Evolutionary conservation across 2,797 vertebrate species (phyloP).

Genomic region (Dipus sagitta): DNA sequence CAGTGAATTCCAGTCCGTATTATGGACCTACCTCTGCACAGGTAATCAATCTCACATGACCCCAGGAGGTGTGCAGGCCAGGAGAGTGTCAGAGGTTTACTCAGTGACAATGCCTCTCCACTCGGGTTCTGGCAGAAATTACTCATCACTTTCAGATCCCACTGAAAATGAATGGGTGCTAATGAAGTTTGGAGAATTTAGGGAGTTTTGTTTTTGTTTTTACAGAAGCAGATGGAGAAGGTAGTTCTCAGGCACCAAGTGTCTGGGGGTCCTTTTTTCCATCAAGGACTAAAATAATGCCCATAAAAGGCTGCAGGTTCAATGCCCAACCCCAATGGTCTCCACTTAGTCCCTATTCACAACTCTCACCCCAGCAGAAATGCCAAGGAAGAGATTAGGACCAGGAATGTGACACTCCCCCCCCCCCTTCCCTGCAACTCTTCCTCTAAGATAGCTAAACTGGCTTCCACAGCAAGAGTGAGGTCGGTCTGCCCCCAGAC

Average conservation of each 20-base stretch:
- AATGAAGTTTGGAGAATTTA: conserved; percentile 61
- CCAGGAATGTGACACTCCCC: conserved; percentile 62
- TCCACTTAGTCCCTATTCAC: conserved; percentile 36
- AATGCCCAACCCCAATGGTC: not conserved
- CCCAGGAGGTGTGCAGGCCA: conserved; percentile 21
- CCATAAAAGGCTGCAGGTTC: conserved; percentile 69
- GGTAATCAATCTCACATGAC: not conserved
- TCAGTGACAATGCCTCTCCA: conserved; percentile 45
- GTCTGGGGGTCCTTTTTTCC: conserved; percentile 65
- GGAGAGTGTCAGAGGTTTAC: conserved; percentile 21
- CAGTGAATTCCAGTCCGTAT: not conserved
- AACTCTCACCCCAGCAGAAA: conserved; percentile 52
- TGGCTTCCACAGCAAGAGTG: conserved; percentile 9
- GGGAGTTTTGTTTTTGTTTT: not conserved
- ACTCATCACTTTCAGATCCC: conserved; percentile 62
- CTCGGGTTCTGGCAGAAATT: conserved; percentile 57
- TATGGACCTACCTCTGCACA: not conserved
- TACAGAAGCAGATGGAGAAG: conserved; percentile 26
- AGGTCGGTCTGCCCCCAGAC: conserved; percentile 43
- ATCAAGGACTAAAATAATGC: conserved; percentile 59
- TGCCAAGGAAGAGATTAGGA: conserved; percentile 68
- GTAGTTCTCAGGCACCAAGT: conserved; percentile 40
- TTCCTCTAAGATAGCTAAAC: conserved; percentile 62
- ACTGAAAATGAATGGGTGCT: conserved; percentile 41
- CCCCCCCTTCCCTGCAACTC: not conserved